Base-by-base conservation (phyloP, 1,140 invertebrate species). In the Heliconius melpomene region DNA sequence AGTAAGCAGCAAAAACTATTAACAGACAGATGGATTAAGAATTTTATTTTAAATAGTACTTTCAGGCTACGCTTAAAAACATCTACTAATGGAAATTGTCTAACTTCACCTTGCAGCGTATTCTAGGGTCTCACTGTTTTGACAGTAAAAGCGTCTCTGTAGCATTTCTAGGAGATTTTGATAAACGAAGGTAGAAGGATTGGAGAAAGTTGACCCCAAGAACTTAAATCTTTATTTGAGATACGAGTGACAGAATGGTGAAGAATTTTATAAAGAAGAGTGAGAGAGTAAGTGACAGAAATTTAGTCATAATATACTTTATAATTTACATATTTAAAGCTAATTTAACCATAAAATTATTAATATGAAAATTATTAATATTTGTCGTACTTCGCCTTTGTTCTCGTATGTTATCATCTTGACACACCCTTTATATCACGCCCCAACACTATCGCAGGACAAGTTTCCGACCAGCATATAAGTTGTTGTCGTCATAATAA, bases 401-500 rank as follows among this genome's bases (percentile, higher is more conserved):
- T 32, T 71, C 20, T 32, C 32, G 46, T 29, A 70, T 70, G 66
- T 52, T 74, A 71, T 71, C 32, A 11, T 29, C 13, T 71, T 71
- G 26, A 32, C 32, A 32, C 26, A 32, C 26, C 32, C 32, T 32
- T 16, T 71, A 71, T 18, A 71, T 71, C 66, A 71, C 66, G 26
- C 3, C 13, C 26, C 32, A 20, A 6, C 70, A 29, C 70, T 71
- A 71, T 71, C 70, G 70, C 46, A 46, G 40, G 40, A 46, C 40
- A 89, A 86, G 78, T 90, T 88, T 85, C 54, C 79, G 82, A 77
- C 82, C 77, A 79, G 83, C 84, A 84, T 85, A 85, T 84, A 86
- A 88, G 83, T 90, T 82, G 82, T 82, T 84, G 75, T 81, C 79
- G 77, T 82, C 80, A 85, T 88, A 89, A 88, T 88, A 90, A 91